Evolutionary conservation across 2,797 vertebrate species (phyloP).

Genomic region (Protosalanx chinensis): DNA sequence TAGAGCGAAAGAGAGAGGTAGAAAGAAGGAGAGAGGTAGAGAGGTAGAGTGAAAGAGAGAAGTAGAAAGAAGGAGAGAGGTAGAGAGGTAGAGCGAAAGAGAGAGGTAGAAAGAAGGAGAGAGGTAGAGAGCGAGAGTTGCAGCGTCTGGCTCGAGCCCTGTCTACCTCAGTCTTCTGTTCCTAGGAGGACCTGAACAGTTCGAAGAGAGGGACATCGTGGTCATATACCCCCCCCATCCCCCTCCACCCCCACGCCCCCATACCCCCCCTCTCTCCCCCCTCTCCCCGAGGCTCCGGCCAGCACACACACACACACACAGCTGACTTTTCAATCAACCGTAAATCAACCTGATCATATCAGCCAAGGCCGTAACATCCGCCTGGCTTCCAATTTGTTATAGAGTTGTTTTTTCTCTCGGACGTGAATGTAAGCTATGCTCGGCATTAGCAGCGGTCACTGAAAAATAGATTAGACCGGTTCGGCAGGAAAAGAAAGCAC

Average conservation of each 20-base stretch:
- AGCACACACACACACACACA: constrained; percentile 15
- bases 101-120: no score
- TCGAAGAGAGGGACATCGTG: not conserved
- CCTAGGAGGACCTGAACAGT: not conserved
- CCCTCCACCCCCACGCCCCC: not conserved
- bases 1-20: no score
- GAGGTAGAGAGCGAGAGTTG: not conserved
- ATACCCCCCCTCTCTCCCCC: not conserved
- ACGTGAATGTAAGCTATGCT: constrained; percentile 28
- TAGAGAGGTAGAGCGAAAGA: no score
- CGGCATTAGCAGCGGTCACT: constrained; percentile 28
- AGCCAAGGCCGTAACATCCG: constrained; percentile 1
- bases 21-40: no score
- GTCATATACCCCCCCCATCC: no score
- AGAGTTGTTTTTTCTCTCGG: constrained; percentile 15
- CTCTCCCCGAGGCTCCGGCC: not conserved
- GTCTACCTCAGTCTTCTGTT: not conserved
- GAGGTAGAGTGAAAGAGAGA: no score
- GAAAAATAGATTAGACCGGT: not conserved
- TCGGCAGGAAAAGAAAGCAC: not conserved
- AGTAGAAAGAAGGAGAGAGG: no score
- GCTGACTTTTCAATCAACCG: constrained; percentile 33
- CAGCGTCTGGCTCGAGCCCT: not conserved
- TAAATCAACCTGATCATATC: constrained; percentile 27
- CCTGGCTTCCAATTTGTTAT: constrained; percentile 1